Conservation (phyloP, 2,797 vertebrate species). For the Chiloscyllium punctatum region DNA sequence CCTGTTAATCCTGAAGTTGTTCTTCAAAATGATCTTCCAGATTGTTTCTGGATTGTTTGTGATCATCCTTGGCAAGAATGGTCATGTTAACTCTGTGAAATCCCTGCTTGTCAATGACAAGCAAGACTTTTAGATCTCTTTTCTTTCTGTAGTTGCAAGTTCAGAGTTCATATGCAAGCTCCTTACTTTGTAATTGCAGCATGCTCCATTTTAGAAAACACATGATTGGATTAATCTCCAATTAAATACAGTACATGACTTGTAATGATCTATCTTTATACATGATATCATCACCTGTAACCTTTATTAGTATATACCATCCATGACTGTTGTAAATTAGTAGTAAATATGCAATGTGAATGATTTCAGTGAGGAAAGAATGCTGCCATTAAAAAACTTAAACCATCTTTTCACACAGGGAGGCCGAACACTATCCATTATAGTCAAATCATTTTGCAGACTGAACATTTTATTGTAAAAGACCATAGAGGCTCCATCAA, state of each 20-base stretch:
- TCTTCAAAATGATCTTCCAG: no score
- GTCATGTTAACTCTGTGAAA: no score
- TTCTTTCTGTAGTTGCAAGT: background rate
- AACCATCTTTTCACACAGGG: no score
- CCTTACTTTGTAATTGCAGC: background rate
- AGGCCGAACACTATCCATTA: background rate
- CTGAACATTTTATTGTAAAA: background rate
- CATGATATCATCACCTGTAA: background rate
- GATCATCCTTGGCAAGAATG: no score
- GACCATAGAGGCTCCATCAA: background rate
- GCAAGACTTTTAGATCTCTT: no score
- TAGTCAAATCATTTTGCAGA: background rate
- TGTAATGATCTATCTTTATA: background rate
- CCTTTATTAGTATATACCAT: background rate
- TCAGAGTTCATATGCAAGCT: no score
- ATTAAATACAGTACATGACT: background rate
- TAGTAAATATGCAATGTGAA: background rate
- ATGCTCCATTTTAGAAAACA: slow-evolving; percentile 1
- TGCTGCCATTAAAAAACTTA: background rate
- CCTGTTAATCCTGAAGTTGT: no score
- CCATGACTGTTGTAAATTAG: background rate
- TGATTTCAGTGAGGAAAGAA: background rate
- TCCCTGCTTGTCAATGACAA: no score
- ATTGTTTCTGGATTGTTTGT: no score
- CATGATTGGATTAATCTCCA: background rate